Base-by-base conservation (phyloP, 2,797 vertebrate species). In the Coregonus sp. region DNA sequence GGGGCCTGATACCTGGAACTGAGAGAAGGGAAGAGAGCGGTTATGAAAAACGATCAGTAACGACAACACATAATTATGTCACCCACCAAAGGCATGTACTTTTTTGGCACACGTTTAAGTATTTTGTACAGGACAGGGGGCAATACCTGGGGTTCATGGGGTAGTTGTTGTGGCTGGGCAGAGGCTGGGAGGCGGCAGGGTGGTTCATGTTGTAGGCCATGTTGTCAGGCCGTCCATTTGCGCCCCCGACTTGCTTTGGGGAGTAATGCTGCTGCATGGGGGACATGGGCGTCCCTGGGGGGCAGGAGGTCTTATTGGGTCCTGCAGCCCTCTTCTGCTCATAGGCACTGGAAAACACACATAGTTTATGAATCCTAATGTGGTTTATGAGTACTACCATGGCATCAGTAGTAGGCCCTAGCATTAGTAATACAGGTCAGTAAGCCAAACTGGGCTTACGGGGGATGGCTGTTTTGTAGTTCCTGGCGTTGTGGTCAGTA, bases 211-310 rank as follows among this genome's bases (percentile, higher is more conserved):
- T 68, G 66, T 68, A 68, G 66, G 29, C 31, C 31, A 29, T 68
- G 66, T 52, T n/a, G 7, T 52, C 71, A 15, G 95, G 95, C 75
- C 95, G 91, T 79, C 94, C 87, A 76, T 90, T 93, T 75, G 92
- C 85, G 29, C 29, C 29, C 65, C 29, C 29, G 65, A 92, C 81
- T 40, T 93, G 91, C 89, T 95, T 95, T 0, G 93, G 94, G 90
- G 94, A 94, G 86, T 96, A 95, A 89, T 96, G 95, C 87, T 96
- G 95, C 73, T 95, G 96, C 93, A 96, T 93, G 0, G 93, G 92
- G 5, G 96, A 95, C 92, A 96, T 95, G 72, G 94, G 91, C 1
- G 92, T 94, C 87, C 94, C 94, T 0, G 95, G 94, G 88, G 95
- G 94, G 87, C 86, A 94, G 90, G 97, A 96, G 85, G 91, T 94